Base-by-base conservation (phyloP, 1,140 invertebrate genomes). In the Caenorhabditis latens region DNA sequence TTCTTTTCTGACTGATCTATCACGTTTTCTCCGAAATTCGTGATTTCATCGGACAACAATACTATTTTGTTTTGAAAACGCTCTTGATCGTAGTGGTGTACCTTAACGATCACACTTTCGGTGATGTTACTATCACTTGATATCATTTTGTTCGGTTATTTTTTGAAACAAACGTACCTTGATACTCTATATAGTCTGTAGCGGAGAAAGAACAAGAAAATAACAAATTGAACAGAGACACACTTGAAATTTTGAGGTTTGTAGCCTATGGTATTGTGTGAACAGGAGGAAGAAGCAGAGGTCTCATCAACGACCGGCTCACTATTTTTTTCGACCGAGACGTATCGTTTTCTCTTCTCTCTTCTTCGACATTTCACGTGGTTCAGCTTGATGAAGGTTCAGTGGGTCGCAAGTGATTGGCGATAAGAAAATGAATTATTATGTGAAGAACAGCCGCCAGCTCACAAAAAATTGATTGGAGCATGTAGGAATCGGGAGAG, bases 381-480 rank as follows among this genome's bases (percentile, higher is more conserved):
- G 61, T 63, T 63, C 61, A 8, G 11, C 21, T 16, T 7, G 32
- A 32, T 63, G 40, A 71, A 43, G 65, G 65, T 71, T 71, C 65
- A 71, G 65, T 46, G 40, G 65, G 65, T 46, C 40, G 65, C 50
- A 40, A 71, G 42, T 43, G 42, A 71, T 43, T 32, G 65, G 65
- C 7, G 40, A 71, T 71, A 71, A 71, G 61, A 71, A 71, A 71
- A 71, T 71, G 42, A 71, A 71, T 71, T 71, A 71, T 71, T 71
- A 43, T 19, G 65, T 16, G 65, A 71, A 43, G 65, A 71, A 71
- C 65, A 71, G 65, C 42, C 65, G 65, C 40, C 42, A 42, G 40
- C 42, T 71, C 16, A 14, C 14, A 21, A 58, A 58, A 19, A 14
- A 7, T 58, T 19, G 55, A 58, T n/a, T n/a, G 6, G 19, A 19